Evolutionary conservation across 2,113 vertebrate species (phyloP).

Genomic region (Pangasianodon gigas): DNA sequence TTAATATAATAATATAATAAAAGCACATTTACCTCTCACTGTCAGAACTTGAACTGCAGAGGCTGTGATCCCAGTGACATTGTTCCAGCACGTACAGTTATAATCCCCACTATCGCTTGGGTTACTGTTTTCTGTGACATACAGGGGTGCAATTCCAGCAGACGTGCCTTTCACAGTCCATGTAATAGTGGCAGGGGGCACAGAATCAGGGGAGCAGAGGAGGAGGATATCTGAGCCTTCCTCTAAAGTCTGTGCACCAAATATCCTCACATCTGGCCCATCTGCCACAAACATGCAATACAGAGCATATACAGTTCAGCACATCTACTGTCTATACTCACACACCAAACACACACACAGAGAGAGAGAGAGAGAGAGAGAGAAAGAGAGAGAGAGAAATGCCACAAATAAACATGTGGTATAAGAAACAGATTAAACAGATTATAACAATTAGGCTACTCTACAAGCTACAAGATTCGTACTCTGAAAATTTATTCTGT

Average conservation of each 20-base stretch:
- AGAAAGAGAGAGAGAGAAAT: background rate
- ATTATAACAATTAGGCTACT: no score
- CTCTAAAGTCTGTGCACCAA: conserved; percentile 34
- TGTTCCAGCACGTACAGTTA: conserved; percentile 65
- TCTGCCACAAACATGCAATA: conserved; percentile 50
- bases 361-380: background rate
- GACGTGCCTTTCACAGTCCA: conserved; percentile 64
- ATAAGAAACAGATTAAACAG: background rate
- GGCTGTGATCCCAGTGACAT: conserved; percentile 58
- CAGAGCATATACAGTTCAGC: background rate
- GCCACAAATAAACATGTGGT: background rate
- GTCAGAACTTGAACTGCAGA: conserved; percentile 44
- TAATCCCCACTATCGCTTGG: conserved; percentile 60
- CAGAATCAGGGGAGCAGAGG: conserved; percentile 58
- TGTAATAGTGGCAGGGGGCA: conserved; percentile 61
- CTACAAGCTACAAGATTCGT: no score
- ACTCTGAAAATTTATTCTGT: no score
- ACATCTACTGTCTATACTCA: background rate
- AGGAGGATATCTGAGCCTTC: conserved; percentile 55
- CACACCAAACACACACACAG: background rate
- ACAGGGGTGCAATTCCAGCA: conserved; percentile 44
- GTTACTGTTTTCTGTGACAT: conserved; percentile 54
- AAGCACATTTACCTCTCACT: conserved; percentile 26
- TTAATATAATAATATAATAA: background rate
- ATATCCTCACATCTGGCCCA: conserved; percentile 65